A percentile compares a stretch with the other conserved stretches of the same genome.
Evolutionary conservation across 2,113 vertebrate species (phyloP).

Genomic region (Pelecanus crispus): DNA sequence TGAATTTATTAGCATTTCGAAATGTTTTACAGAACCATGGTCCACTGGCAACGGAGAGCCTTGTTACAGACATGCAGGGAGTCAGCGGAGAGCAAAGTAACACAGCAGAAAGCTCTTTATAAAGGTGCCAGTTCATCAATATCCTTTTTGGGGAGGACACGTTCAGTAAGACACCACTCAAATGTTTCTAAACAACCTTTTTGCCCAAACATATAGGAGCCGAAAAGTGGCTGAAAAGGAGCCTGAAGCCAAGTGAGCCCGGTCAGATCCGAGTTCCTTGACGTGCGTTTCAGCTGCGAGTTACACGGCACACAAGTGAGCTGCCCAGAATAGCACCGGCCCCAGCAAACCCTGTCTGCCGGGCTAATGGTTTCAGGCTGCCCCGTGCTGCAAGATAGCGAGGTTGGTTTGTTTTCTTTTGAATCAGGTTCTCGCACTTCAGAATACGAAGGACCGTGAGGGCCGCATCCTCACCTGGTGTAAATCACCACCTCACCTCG

Average conservation of each 20-base stretch:
- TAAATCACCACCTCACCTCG: neutral
- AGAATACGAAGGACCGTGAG: neutral
- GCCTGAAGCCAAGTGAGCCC: neutral
- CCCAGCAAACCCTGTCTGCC: neutral
- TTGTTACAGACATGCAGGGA: neutral
- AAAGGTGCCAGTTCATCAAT: neutral
- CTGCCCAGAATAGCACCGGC: neutral
- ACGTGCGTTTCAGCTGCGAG: neutral
- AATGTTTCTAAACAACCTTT: neutral
- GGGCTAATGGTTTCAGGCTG: neutral
- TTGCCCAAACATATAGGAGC: neutral
- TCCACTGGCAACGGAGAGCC: neutral
- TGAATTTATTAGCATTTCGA: constrained; percentile 34
- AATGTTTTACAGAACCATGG: neutral
- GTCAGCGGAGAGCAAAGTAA: neutral
- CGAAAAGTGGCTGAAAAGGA: neutral
- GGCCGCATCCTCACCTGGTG: neutral
- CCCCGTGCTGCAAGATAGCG: neutral
- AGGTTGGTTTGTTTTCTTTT: neutral
- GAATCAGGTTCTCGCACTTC: neutral
- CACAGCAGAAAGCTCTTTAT: neutral
- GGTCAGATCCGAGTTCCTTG: neutral
- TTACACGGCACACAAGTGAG: neutral
- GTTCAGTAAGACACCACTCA: neutral
- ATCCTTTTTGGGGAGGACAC: neutral